Percentiles rank a stretch among this genome's conserved stretches.
These are phyloP conservation scores for Austrolebias charrua DNA, from an alignment of 2,797 vertebrate species.

Conservation along the genomic window DNA sequence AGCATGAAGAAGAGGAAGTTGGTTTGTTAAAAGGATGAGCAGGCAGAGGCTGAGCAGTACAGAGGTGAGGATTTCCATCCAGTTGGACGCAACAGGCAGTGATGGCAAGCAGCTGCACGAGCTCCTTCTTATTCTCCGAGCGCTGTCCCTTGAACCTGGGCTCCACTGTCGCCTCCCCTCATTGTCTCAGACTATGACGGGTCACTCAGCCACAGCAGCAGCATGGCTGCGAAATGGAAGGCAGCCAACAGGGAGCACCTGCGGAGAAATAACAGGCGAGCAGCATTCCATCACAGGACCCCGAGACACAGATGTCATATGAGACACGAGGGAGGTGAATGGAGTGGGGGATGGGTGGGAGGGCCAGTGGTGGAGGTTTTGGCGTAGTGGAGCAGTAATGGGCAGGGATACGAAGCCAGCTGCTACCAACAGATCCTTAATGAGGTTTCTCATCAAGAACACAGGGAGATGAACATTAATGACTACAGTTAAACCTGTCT, in stretches of 20 bases:
- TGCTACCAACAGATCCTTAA: constrained; percentile 73
- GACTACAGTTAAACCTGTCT: constrained; percentile 53
- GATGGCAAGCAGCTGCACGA: constrained; percentile 68
- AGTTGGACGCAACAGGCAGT: constrained; percentile 38
- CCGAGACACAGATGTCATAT: constrained; percentile 76
- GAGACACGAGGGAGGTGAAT: constrained; percentile 70
- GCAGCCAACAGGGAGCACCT: constrained; percentile 72
- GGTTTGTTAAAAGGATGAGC: constrained; percentile 4
- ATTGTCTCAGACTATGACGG: constrained; percentile 32
- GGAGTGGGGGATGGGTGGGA: constrained; percentile 50
- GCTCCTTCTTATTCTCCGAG: constrained; percentile 47
- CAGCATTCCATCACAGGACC: constrained; percentile 79
- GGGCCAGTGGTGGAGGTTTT: constrained; percentile 55
- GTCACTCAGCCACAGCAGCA: constrained; percentile 41
- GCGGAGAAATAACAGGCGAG: constrained; percentile 65
- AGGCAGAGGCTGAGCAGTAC: constrained; percentile 15
- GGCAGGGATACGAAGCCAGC: constrained; percentile 66
- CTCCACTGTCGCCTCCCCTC: background rate
- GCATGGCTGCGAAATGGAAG: constrained; percentile 47
- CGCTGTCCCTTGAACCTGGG: constrained; percentile 61
- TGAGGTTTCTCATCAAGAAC: constrained; percentile 70
- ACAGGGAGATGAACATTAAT: constrained; percentile 66
- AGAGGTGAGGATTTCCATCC: constrained; percentile 34
- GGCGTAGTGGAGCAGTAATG: constrained; percentile 62
- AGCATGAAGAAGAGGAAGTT: too few species aligned